Evolutionary conservation across 2,797 vertebrate genomes (phyloP).

Genomic region (Clarias laeviceps): DNA sequence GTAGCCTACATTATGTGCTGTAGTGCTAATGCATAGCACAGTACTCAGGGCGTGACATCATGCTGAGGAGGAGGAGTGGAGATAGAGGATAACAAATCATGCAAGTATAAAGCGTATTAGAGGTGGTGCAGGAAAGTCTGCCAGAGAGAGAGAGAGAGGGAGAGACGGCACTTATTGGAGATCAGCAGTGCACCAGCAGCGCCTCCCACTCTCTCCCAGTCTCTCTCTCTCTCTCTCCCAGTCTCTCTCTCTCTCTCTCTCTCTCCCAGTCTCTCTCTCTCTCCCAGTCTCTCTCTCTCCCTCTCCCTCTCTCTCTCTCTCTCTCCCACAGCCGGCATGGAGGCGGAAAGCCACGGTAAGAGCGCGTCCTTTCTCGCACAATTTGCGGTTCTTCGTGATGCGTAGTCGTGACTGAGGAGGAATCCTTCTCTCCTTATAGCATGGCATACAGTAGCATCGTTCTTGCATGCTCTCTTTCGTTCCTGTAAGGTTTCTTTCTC

Average conservation of each 20-base stretch:
- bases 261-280: not conserved
- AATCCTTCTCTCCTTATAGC: not conserved
- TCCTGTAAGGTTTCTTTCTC: not conserved
- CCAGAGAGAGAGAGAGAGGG: not conserved
- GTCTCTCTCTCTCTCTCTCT: not conserved
- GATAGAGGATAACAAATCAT: not conserved
- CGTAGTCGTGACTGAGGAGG: constrained; percentile 4
- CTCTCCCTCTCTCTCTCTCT: not conserved
- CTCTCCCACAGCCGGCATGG: constrained; percentile 31
- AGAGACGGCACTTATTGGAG: not conserved
- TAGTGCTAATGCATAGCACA: constrained; percentile 1
- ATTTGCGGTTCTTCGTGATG: not conserved
- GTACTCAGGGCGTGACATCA: not conserved
- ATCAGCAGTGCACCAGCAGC: constrained; percentile 26
- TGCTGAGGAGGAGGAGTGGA: not conserved
- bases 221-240: not conserved
- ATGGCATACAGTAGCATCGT: not conserved
- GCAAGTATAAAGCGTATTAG: not conserved
- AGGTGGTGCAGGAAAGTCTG: not conserved
- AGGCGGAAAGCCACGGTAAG: constrained; percentile 39
- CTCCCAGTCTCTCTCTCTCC: not conserved
- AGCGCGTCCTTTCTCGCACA: constrained; percentile 12
- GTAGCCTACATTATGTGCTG: not conserved
- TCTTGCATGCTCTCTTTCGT: not conserved
- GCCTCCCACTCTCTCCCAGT: constrained; percentile 15